Percentiles rank a stretch among this genome's conserved stretches.
Conservation (phyloP, 2,888 invertebrate genomes). For the Serripes groenlandicus region DNA sequence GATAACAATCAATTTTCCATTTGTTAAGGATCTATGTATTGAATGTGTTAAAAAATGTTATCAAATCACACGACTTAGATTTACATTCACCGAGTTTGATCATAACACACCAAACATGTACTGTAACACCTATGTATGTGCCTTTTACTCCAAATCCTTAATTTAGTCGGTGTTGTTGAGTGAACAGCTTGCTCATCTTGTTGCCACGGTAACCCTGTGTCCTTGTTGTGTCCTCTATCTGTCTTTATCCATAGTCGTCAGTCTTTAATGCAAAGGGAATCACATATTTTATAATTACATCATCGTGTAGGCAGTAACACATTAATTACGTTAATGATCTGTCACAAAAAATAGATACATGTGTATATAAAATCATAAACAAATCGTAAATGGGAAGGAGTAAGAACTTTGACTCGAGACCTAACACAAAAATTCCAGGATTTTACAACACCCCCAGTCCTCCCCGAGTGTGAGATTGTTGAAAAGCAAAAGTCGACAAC, state of each 20-base stretch:
- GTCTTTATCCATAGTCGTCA: too few species aligned
- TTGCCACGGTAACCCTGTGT: constrained; percentile 25
- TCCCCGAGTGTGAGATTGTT: constrained; percentile 49
- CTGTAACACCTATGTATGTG: background rate
- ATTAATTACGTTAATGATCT: background rate
- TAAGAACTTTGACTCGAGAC: constrained; percentile 1
- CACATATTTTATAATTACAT: constrained; percentile 1
- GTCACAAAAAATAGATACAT: background rate
- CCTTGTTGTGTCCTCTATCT: constrained; percentile 26
- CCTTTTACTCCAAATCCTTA: constrained; percentile 11
- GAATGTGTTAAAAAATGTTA: too few species aligned
- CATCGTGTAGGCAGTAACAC: constrained; percentile 19
- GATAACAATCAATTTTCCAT: too few species aligned
- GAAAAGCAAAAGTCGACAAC: constrained; percentile 65
- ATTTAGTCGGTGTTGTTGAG: constrained; percentile 53
- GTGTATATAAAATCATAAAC: background rate
- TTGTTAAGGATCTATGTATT: too few species aligned
- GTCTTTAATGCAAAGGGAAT: background rate
- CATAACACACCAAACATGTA: background rate
- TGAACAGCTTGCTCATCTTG: constrained; percentile 42
- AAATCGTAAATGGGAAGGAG: constrained; percentile 5
- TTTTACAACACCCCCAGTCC: constrained; percentile 55
- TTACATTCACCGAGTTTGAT: too few species aligned
- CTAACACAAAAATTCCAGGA: constrained; percentile 61
- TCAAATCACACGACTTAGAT: too few species aligned